These are phyloP conservation scores for Axis porcinus DNA, from an alignment of 2,113 vertebrate species.

Conservation along the genomic window DNA sequence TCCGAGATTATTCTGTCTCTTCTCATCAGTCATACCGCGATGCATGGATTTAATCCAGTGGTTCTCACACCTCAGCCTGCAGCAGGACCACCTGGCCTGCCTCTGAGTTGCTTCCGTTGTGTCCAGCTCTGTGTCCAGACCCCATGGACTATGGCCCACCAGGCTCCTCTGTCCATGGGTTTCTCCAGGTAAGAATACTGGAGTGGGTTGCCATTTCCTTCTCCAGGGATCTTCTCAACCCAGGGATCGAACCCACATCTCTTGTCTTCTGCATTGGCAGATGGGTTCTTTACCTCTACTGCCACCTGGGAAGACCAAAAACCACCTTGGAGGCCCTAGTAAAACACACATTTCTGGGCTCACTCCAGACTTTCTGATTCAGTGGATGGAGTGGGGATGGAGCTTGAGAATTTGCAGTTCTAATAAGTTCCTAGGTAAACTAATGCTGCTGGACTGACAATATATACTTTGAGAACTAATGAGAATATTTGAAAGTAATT, in stretches of 20 bases:
- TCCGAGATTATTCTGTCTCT: background rate
- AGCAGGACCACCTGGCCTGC: background rate
- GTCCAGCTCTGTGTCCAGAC: background rate
- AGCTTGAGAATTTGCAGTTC: background rate
- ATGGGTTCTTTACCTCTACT: background rate
- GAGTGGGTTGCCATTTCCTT: background rate
- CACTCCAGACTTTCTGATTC: background rate
- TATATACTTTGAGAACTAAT: background rate
- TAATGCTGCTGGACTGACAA: background rate
- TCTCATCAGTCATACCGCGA: background rate
- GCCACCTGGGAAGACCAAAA: background rate
- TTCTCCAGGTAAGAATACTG: background rate
- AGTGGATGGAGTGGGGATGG: background rate
- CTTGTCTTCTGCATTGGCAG: background rate
- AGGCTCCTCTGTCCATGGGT: background rate
- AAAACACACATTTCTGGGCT: background rate
- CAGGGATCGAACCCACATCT: fast-evolving
- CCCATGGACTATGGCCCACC: background rate
- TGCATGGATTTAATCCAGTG: background rate
- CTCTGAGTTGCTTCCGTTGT: background rate
- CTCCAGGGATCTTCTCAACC: background rate
- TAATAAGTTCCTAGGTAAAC: background rate
- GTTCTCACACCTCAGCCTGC: background rate
- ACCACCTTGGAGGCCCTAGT: background rate
- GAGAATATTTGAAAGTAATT: background rate